Base-by-base conservation (phyloP, 1,140 invertebrate species). In the Calliopsis andreniformis region DNA sequence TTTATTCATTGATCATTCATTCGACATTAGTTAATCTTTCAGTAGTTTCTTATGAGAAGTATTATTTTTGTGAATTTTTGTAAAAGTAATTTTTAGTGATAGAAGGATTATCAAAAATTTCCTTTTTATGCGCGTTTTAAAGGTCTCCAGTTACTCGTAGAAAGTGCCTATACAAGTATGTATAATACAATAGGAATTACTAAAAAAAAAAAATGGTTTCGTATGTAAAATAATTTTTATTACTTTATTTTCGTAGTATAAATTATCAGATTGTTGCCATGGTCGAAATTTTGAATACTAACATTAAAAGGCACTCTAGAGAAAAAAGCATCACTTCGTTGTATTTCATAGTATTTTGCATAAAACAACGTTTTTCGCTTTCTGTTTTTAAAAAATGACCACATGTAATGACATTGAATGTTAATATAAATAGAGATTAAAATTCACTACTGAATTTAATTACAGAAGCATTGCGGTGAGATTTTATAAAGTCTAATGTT, bases 141-240 rank as follows among this genome's bases (percentile, higher is more conserved):
- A 67, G 67, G 79, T 82, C 51, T 82, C 61, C 68, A 67, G 83
- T 89, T 90, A 89, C 85, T 89, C 82, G 86, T 92, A 90, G 90
- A 90, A 91, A 92, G 91, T 92, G 91, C 91, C 91, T 92, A 90
- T 83, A 91, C 43, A 18, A 58, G 56, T 75, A 56, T 67, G 67
- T 63, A 67, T 84, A 83, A 87, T 86, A 84, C 86, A 82, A 72
- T 87, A 88, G 78, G 61, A 76, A 49, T 79, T 73, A 70, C 69
- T 28, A 63, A 49, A 68, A 73, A 49, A 68, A 73, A 58, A 67
- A 30, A 78, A 42, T 49, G 32, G 45, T 81, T 83, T 79, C 84
- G 62, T 76, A 67, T 83, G 58, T 76, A 42, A 73, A 66, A 61
- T 77, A 81, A 79, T 73, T 78, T 73, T 82, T 59, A 78, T 80